Conservation (phyloP, 2,113 vertebrate species). For the Ornithorhynchus anatinus region DNA sequence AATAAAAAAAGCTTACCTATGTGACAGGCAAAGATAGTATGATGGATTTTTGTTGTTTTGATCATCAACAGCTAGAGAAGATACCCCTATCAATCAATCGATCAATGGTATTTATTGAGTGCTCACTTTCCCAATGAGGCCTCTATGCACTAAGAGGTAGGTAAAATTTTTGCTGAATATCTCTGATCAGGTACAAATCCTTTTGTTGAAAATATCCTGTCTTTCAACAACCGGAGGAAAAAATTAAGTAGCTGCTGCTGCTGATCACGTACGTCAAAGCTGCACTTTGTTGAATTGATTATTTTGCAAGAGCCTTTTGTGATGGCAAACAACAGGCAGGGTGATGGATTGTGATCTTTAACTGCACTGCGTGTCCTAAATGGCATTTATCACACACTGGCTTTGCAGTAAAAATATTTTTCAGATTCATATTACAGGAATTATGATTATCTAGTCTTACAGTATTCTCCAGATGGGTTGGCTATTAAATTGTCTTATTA, state of each 20-base stretch:
- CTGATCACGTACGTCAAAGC: conserved; percentile 38
- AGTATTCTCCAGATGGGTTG: not conserved
- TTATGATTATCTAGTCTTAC: not conserved
- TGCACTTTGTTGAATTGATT: conserved; percentile 13
- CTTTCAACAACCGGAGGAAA: conserved; percentile 41
- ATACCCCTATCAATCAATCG: too few species aligned
- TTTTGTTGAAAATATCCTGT: conserved; percentile 32
- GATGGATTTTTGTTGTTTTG: too few species aligned
- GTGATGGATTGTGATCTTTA: conserved; percentile 1
- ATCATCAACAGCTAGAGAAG: too few species aligned
- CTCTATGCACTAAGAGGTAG: not conserved
- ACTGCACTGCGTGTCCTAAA: not conserved
- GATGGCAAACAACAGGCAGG: conserved; percentile 16
- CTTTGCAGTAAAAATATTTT: conserved; percentile 1
- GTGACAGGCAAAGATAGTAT: not conserved
- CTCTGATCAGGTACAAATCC: conserved; percentile 3
- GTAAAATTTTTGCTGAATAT: conserved; percentile 10
- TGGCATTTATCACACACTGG: conserved; percentile 35
- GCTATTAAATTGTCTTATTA: conserved; percentile 7
- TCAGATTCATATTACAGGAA: conserved; percentile 1
- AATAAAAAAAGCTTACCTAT: not conserved
- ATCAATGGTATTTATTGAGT: too few species aligned
- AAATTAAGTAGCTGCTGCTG: conserved; percentile 14
- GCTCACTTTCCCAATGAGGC: too few species aligned
- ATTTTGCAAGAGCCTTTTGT: conserved; percentile 39